Evolutionary conservation across 2,888 invertebrate species (phyloP).

Genomic region (Clivina fossor): DNA sequence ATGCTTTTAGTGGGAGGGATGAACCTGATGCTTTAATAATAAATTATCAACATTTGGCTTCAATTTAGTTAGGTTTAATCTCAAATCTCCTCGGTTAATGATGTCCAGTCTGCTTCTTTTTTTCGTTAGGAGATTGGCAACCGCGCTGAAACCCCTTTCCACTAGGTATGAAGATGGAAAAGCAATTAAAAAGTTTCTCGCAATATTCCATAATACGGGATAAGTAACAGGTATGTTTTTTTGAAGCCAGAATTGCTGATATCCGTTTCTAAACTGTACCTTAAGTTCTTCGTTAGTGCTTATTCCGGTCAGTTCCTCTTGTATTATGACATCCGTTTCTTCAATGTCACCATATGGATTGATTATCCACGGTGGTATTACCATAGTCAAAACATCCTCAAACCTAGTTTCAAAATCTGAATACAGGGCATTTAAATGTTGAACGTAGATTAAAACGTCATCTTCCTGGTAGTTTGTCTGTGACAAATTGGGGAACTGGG

Average conservation of each 20-base stretch:
- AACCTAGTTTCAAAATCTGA: slow-evolving; percentile 42
- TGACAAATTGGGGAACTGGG: too few species aligned
- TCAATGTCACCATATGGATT: slow-evolving; percentile 39
- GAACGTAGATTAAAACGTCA: slow-evolving; percentile 40
- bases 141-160: slow-evolving; percentile 37
- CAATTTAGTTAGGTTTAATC: slow-evolving; percentile 42
- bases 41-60: too few species aligned
- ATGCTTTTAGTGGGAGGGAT: too few species aligned
- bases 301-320: slow-evolving; percentile 41
- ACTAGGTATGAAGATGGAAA: slow-evolving; percentile 40
- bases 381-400: slow-evolving; percentile 43
- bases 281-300: slow-evolving; percentile 42
- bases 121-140: slow-evolving; percentile 37
- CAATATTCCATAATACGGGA: slow-evolving; percentile 41
- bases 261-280: slow-evolving; percentile 41
- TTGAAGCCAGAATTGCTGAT: slow-evolving; percentile 42
- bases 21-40: too few species aligned
- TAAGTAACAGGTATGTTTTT: slow-evolving; percentile 37
- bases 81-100: slow-evolving; percentile 40
- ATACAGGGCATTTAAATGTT: slow-evolving; percentile 43
- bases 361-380: slow-evolving; percentile 41
- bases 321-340: slow-evolving; percentile 39
- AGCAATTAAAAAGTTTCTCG: slow-evolving; percentile 39
- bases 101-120: slow-evolving; percentile 39
- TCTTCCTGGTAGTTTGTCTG: slow-evolving; percentile 39